Percentiles rank a stretch among this genome's conserved stretches.
phyloP scores from a whole-genome alignment of 2,797 vertebrate species.

The Rhynchonycteris naso region DNA sequence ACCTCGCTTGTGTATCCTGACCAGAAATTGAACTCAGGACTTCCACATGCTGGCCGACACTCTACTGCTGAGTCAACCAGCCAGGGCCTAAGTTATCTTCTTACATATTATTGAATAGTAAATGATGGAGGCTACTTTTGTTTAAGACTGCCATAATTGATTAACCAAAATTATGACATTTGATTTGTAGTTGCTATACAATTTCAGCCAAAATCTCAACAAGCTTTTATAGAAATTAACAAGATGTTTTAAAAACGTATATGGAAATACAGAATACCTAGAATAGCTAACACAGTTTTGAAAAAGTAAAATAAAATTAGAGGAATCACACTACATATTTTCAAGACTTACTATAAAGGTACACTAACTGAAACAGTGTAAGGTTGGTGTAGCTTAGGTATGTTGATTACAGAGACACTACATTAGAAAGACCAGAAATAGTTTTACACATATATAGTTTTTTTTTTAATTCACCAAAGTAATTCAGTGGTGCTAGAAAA shows the following conservation, averaged over 20 bases:
- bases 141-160: no score
- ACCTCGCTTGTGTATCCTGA: no score
- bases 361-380: background rate
- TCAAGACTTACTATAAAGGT: background rate
- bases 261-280: background rate
- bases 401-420: background rate
- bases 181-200: background rate
- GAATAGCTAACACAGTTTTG: background rate
- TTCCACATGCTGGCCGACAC: no score
- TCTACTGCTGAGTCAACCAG: no score
- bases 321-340: background rate
- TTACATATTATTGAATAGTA: no score
- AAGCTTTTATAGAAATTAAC: background rate
- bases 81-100: no score
- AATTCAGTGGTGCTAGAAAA: background rate
- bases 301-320: background rate
- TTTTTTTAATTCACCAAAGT: background rate
- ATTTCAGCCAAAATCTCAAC: background rate
- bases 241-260: background rate
- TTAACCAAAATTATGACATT: no score
- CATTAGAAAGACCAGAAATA: background rate
- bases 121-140: no score
- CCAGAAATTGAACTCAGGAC: no score
- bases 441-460: background rate
- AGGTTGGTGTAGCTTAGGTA: background rate